These are phyloP conservation scores for Mus spicilegus DNA, from an alignment of 2,113 vertebrate species.

Conservation along the genomic window DNA sequence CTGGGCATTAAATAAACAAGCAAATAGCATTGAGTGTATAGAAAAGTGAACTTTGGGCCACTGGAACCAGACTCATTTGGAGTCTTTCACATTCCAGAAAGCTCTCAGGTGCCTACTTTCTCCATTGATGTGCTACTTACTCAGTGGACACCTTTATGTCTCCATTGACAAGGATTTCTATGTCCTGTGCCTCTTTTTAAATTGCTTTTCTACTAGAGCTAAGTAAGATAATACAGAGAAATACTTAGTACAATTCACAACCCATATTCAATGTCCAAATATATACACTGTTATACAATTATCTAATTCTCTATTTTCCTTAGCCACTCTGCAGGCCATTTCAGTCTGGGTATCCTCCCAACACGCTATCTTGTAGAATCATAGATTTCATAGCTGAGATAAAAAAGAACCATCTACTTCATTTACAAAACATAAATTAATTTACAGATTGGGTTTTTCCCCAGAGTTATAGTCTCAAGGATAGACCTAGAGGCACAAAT, in stretches of 20 bases:
- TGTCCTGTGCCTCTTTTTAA: not conserved
- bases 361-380: not conserved
- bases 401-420: not conserved
- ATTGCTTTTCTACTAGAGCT: not conserved
- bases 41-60: not conserved
- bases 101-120: not conserved
- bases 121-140: not conserved
- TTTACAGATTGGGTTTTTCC: not conserved
- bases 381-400: not conserved
- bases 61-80: not conserved
- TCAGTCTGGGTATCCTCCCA: not conserved
- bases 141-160: not conserved
- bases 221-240: not conserved
- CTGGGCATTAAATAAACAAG: conserved; percentile 62
- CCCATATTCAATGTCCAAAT: not conserved
- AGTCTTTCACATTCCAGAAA: not conserved
- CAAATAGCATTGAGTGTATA: not conserved
- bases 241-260: not conserved
- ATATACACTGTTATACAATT: not conserved
- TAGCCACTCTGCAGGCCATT: not conserved
- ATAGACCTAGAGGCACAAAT: not conserved
- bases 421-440: not conserved
- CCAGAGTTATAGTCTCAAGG: not conserved
- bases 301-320: not conserved
- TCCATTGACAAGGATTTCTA: not conserved